Base-by-base conservation (phyloP, 2,888 invertebrate species). In the Branchipolynoe longqiensis region DNA sequence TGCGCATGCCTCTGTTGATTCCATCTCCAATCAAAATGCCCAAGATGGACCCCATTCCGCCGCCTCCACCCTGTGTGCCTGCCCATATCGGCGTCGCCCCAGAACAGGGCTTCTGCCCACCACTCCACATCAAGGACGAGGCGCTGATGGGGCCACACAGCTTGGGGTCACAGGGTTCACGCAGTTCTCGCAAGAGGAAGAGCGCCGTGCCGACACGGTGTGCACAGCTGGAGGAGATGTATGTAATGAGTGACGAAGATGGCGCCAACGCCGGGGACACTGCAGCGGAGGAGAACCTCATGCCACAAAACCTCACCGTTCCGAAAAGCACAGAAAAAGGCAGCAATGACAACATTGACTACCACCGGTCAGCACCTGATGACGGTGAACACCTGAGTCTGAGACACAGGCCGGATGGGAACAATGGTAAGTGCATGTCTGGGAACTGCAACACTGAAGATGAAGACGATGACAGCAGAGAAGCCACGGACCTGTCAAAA, bases 141-240 rank as follows among this genome's bases (percentile, higher is more conserved):
- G 36, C 82, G n/a, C 18, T 31, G 31, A 41, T 31, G 33, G 31
- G 81, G 18, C n/a, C 41, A 28, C 31, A 28, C 12, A 38, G 25
- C 14, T 25, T 14, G 6, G 73, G 36, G 28, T 28, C 36, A 3
- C 25, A 4, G 25, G 73, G 36, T 22, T 38, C 28, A 18, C 69
- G 84, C 41, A 84, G 84, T 54, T 48, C 78, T 25, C 56, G 74
- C 3, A 87, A 87, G 38, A 86, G 93, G 81, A 93, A 93, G 87
- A 92, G 91, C 85, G 90, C 90, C 54, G 90, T 90, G 36, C 93
- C 93, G 8, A 92, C 91, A 22, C 86, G 92, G 25, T 92, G 91
- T 88, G 90, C 92, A 4, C 92, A 91, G 84, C 82, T 78, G 12
- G 90, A 90, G 54, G 90, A 91, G 40, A 87, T 86, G 69, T 88